Base-by-base conservation (phyloP, 2,888 invertebrate species). In the Lymantria dispar region DNA sequence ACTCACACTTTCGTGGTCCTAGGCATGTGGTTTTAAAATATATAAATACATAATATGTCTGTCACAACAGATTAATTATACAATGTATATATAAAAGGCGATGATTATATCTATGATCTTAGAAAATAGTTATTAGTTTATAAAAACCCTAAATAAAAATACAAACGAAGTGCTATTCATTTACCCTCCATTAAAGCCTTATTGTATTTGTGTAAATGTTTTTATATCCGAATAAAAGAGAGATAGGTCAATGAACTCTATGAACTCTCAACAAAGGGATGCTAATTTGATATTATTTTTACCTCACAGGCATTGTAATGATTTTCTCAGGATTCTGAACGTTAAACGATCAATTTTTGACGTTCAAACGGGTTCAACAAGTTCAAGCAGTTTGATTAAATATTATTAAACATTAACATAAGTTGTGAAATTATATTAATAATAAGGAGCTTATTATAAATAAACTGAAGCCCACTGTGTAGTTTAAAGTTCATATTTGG, bases 301-400 rank as follows among this genome's bases (percentile, higher is more conserved):
- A 44, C 41, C 50, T 43, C 51, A 14, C 49, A 54, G 12, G 30
- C 43, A 52, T 59, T 45, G 37, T 41, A 48, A 53, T 59, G 30
- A 43, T n/a, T 58, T 60, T 55, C 48, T 51, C 12, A 42, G 30
- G 48, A 51, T 40, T n/a, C 15, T 29, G 9, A 48, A 50, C 45
- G 30, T 42, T 36, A 47, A 45, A 42, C n/a, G 13, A 41, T n/a
- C 9, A 30, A 38, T 44, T 50, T 53, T 29, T 31, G 29, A 47
- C 43, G 43, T 49, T 45, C 15, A 52, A 22, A 42, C 45, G 36
- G 30, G 48, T 53, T 60, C 53, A 45, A 38, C 8, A 29, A 13
- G 22, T 15, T 45, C 38, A 15, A 44, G 8, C 15, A 9, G 9
- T 7, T 15, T 37, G 13, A 13, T 33, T 15, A 44, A 36, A 11